Evolutionary conservation across 1,140 invertebrate genomes (phyloP).

Genomic region (Drosophila teissieri): DNA sequence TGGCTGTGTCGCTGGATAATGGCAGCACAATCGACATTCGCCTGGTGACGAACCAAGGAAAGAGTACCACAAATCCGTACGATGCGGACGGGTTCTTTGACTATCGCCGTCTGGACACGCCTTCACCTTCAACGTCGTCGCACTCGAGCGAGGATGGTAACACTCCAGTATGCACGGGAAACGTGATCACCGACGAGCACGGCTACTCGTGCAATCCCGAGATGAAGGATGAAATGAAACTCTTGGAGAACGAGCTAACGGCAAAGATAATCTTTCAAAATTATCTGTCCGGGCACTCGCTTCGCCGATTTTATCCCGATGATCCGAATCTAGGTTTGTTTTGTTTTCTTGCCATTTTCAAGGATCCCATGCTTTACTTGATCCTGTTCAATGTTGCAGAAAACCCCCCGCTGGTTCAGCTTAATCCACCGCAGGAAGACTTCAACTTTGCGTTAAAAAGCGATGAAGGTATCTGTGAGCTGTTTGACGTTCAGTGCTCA

Average conservation of each 20-base stretch:
- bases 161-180: slow-evolving; percentile 44
- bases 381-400: slow-evolving; percentile 46
- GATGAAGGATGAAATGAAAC: slow-evolving; percentile 73
- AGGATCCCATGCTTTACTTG: not conserved
- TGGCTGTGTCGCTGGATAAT: slow-evolving; percentile 74
- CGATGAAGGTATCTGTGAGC: slow-evolving; percentile 81
- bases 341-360: not conserved
- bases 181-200: slow-evolving; percentile 78
- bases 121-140: slow-evolving; percentile 66
- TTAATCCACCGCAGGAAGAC: slow-evolving; percentile 80
- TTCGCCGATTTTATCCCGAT: slow-evolving; percentile 78
- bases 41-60: slow-evolving; percentile 77
- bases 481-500: slow-evolving; percentile 80
- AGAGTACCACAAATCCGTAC: slow-evolving; percentile 60
- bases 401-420: slow-evolving; percentile 76
- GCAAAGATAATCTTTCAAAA: slow-evolving; percentile 81
- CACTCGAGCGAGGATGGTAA: slow-evolving; percentile 60
- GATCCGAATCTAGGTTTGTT: slow-evolving; percentile 76
- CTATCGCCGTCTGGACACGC: slow-evolving; percentile 65
- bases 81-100: slow-evolving; percentile 52
- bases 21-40: slow-evolving; percentile 81
- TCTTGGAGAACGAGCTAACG: slow-evolving; percentile 74
- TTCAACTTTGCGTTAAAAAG: slow-evolving; percentile 76
- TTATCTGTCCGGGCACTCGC: slow-evolving; percentile 68
- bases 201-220: slow-evolving; percentile 80